Conservation (phyloP, 2,888 invertebrate species). For the Autographa gamma region DNA sequence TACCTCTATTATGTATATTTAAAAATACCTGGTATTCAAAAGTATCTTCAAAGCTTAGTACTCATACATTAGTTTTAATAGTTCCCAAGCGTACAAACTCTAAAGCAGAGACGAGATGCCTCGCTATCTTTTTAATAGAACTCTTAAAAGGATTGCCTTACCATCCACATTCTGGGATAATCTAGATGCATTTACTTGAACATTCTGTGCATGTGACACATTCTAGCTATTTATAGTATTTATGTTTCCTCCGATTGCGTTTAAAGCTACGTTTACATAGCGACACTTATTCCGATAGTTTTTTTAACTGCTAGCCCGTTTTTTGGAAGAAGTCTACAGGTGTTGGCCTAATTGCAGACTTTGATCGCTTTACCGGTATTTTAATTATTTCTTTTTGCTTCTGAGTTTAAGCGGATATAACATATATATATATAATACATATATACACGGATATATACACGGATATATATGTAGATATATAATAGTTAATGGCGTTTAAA, state of each 20-base stretch:
- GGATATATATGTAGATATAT: no score
- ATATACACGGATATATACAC: no score
- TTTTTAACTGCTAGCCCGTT: no score
- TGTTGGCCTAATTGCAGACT: no score
- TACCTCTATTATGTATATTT: no score
- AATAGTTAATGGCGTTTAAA: no score
- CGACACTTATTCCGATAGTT: background rate
- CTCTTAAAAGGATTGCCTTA: background rate
- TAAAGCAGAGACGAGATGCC: background rate
- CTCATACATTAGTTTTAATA: background rate
- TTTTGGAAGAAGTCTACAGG: no score
- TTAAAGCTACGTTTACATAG: background rate
- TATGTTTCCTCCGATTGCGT: background rate
- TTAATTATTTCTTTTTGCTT: no score
- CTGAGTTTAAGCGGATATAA: no score
- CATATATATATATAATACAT: no score
- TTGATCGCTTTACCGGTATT: no score
- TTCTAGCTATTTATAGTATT: background rate
- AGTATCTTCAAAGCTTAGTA: background rate
- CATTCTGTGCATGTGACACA: background rate
- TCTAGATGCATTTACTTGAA: background rate
- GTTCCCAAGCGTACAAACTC: background rate
- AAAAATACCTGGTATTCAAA: no score
- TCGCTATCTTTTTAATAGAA: background rate
- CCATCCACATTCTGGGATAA: background rate